Conservation (phyloP, 2,888 invertebrate genomes). For the Eupithecia abbreviata region DNA sequence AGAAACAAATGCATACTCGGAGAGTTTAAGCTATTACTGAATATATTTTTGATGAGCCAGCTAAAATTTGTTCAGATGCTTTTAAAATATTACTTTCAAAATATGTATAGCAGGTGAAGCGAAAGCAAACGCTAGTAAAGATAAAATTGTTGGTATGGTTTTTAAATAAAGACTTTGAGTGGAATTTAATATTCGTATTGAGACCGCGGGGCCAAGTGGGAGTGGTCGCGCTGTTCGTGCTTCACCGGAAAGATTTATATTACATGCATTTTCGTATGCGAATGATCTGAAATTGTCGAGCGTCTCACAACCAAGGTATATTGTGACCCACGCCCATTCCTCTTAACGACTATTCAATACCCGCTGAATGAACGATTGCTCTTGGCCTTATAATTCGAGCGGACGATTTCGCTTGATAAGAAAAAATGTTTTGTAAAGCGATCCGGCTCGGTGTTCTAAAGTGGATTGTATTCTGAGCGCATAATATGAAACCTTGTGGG, state of each 20-base stretch:
- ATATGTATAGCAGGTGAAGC: slow-evolving; percentile 2
- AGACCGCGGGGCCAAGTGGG: slow-evolving; percentile 77
- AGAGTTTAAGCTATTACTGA: not conserved
- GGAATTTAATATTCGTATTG: slow-evolving; percentile 83
- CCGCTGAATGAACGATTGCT: slow-evolving; percentile 81
- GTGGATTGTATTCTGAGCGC: slow-evolving; percentile 54
- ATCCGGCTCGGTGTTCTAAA: slow-evolving; percentile 66
- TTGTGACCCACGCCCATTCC: slow-evolving; percentile 79
- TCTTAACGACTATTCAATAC: slow-evolving; percentile 82
- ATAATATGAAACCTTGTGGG: slow-evolving; percentile 63
- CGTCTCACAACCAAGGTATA: slow-evolving; percentile 53
- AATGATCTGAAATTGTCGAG: slow-evolving; percentile 82
- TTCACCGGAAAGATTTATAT: slow-evolving; percentile 84
- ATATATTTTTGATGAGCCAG: not conserved
- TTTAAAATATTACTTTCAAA: not conserved
- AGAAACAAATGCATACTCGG: not conserved
- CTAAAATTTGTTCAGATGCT: not conserved
- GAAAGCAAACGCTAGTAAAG: slow-evolving; percentile 12
- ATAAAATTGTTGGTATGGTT: slow-evolving; percentile 65
- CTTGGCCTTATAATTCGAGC: slow-evolving; percentile 77
- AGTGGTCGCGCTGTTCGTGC: slow-evolving; percentile 78
- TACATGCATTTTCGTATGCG: slow-evolving; percentile 82
- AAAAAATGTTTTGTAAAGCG: slow-evolving; percentile 77
- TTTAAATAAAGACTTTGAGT: slow-evolving; percentile 78
- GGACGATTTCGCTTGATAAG: slow-evolving; percentile 68